Evolutionary conservation across 2,888 invertebrate species (phyloP).

Genomic region (Leptinotarsa peninsularis): DNA sequence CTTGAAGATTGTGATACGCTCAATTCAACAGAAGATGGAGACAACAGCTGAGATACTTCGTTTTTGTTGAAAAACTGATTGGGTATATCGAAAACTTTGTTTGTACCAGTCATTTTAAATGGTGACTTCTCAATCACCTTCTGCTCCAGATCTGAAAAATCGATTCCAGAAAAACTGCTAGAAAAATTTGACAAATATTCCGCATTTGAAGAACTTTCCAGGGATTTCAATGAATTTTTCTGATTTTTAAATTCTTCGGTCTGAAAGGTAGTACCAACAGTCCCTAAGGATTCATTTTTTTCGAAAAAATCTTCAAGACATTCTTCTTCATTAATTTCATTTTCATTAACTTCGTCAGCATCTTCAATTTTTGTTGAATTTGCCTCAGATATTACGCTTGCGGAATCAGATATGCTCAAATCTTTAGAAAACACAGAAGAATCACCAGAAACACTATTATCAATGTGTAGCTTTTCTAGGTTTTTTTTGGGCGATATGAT

Average conservation of each 20-base stretch:
- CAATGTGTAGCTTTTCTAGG: neutral
- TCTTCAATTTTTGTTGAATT: conserved; percentile 43
- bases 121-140: conserved; percentile 3
- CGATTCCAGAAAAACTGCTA: conserved; percentile 19
- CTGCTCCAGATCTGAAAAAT: conserved; percentile 26
- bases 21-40: conserved; percentile 34
- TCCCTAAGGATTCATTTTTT: neutral
- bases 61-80: neutral
- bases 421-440: conserved; percentile 28
- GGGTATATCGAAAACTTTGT: neutral
- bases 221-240: neutral
- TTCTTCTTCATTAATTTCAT: conserved; percentile 5
- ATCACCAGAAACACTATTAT: conserved; percentile 22
- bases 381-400: conserved; percentile 38
- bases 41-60: conserved; percentile 24
- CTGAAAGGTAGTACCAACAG: neutral
- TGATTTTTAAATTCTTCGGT: neutral
- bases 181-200: conserved; percentile 13
- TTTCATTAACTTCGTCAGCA: conserved; percentile 20
- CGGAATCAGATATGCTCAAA: conserved; percentile 35
- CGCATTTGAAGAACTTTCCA: neutral
- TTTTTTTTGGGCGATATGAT: neutral
- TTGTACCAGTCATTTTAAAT: neutral
- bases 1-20: conserved; percentile 40
- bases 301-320: conserved; percentile 2